phyloP scores from a whole-genome alignment of 2,113 vertebrate species.

The Anhinga anhinga region DNA sequence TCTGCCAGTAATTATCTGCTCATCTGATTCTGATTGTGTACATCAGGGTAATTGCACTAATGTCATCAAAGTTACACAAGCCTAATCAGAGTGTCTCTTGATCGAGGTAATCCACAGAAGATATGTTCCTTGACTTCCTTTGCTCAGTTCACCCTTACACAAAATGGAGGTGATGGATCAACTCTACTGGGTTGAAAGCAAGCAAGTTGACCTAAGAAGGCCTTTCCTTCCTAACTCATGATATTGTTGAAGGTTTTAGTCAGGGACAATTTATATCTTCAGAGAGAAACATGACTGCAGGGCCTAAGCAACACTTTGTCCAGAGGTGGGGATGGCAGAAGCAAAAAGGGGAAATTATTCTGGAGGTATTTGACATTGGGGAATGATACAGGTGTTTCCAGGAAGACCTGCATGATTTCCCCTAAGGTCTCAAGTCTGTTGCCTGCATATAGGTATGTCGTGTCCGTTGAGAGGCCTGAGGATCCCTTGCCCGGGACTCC shows the following conservation, averaged over 20 bases:
- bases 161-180: not conserved
- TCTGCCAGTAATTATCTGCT: not conserved
- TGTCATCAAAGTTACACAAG: not conserved
- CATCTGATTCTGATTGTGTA: not conserved
- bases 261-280: not conserved
- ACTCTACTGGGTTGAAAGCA: not conserved
- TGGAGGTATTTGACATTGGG: not conserved
- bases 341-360: not conserved
- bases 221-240: not conserved
- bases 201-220: not conserved
- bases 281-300: not conserved
- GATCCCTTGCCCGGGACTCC: not conserved
- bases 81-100: not conserved
- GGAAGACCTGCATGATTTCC: not conserved
- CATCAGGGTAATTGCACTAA: not conserved
- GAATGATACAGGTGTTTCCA: not conserved
- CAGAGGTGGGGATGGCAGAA: not conserved
- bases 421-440: not conserved
- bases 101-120: not conserved
- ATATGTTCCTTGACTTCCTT: not conserved
- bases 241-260: not conserved
- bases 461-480: not conserved
- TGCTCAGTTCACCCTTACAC: not conserved
- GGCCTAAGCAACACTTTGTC: not conserved
- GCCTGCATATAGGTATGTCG: not conserved